Evolutionary conservation across 2,888 invertebrate species (phyloP).

Genomic region (Parthenolecanium corni): DNA sequence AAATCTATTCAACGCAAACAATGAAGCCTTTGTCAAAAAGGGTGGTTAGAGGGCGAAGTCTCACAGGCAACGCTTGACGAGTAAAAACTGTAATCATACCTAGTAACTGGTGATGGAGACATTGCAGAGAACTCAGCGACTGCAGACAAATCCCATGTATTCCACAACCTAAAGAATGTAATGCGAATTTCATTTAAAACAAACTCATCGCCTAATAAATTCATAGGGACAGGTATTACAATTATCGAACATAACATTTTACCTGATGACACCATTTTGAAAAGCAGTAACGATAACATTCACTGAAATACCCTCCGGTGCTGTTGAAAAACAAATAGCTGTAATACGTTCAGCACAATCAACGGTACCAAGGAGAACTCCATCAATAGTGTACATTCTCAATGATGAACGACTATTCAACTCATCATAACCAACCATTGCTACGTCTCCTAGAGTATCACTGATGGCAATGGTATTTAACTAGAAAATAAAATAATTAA

Average conservation of each 20-base stretch:
- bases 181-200: no score
- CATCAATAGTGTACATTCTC: conserved; percentile 63
- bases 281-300: conserved; percentile 76
- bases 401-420: conserved; percentile 44
- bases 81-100: no score
- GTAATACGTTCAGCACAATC: conserved; percentile 51
- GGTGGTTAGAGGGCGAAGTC: no score
- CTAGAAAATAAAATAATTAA: conserved; percentile 32
- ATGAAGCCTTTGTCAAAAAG: no score
- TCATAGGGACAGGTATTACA: no score
- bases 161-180: conserved; percentile 48
- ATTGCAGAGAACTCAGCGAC: conserved; percentile 47
- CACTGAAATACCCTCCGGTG: conserved; percentile 62
- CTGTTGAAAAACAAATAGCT: conserved; percentile 64
- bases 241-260: conserved; percentile 30
- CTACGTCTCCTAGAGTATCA: conserved; percentile 69
- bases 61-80: no score
- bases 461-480: conserved; percentile 56
- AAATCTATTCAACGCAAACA: conserved; percentile 36
- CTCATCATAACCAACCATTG: conserved; percentile 47
- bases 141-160: conserved; percentile 66
- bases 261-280: conserved; percentile 56
- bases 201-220: no score
- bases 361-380: conserved; percentile 48
- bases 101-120: conserved; percentile 31